Evolutionary conservation across 2,888 invertebrate species (phyloP).

Genomic region (Campopleginae sp.): DNA sequence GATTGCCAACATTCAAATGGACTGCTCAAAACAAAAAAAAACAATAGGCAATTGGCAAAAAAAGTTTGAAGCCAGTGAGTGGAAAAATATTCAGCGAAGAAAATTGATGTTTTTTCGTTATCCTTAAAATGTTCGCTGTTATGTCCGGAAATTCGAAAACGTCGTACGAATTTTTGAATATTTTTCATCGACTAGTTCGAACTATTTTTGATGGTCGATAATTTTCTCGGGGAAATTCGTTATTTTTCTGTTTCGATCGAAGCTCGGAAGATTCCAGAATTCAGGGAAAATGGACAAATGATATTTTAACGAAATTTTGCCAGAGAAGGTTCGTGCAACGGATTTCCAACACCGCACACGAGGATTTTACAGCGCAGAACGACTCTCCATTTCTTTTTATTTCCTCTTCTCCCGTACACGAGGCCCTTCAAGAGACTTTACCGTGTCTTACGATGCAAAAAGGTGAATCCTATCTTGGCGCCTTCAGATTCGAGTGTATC

Average conservation of each 20-base stretch:
- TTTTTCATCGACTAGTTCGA: not conserved
- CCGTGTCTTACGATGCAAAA: conserved; percentile 49
- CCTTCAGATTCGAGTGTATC: conserved; percentile 50
- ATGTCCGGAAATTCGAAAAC: not conserved
- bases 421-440: conserved; percentile 35
- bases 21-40: not conserved
- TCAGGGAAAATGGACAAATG: not conserved
- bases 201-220: not conserved
- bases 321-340: not conserved
- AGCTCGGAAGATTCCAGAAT: not conserved
- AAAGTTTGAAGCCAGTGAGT: too few relatives aligned
- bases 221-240: not conserved
- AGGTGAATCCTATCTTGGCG: conserved; percentile 56
- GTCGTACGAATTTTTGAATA: not conserved
- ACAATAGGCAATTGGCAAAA: too few relatives aligned
- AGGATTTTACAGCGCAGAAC: conserved; percentile 17
- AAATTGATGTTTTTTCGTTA: not conserved
- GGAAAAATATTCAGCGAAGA: too few relatives aligned
- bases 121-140: not conserved
- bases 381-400: conserved; percentile 4
- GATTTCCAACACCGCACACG: conserved; percentile 45
- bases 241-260: not conserved
- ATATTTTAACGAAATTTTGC: not conserved
- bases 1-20: not conserved
- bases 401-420: not conserved